Evolutionary conservation across 2,797 vertebrate genomes (phyloP).

Genomic region (Sebastes taczanowskii): DNA sequence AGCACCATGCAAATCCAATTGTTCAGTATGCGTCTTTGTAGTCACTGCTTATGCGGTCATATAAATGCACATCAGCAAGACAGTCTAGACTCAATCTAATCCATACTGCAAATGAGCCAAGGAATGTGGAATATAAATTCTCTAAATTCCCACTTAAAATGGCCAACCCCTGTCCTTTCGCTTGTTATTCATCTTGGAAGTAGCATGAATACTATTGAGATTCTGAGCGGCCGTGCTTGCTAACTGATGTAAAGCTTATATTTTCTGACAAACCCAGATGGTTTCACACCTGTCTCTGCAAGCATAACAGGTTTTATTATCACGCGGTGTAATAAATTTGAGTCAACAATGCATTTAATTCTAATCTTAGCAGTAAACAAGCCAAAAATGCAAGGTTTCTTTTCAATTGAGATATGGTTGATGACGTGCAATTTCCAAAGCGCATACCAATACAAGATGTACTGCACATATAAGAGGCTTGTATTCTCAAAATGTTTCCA

Average conservation of each 20-base stretch:
- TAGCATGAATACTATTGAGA: background rate
- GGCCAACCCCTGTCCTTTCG: background rate
- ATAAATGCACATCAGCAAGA: background rate
- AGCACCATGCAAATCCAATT: constrained; percentile 3
- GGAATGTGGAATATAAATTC: background rate
- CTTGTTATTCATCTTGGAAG: background rate
- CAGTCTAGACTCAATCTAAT: background rate
- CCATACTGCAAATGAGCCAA: background rate
- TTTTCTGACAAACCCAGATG: constrained; percentile 57
- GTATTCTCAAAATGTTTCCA: background rate
- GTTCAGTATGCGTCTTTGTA: background rate
- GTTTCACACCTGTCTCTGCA: constrained; percentile 51
- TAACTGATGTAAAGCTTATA: constrained; percentile 39
- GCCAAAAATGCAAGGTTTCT: background rate
- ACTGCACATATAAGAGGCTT: background rate
- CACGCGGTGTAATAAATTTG: constrained; percentile 12
- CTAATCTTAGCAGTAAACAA: background rate
- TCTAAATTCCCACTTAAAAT: background rate
- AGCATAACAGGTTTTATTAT: constrained; percentile 29
- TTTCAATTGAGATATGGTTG: background rate
- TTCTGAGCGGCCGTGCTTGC: constrained; percentile 19
- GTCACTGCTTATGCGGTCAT: background rate
- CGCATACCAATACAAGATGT: background rate
- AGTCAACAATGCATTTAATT: constrained; percentile 20
- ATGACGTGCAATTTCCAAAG: background rate